phyloP scores from a whole-genome alignment of 2,113 vertebrate species.

The Lagopus muta region DNA sequence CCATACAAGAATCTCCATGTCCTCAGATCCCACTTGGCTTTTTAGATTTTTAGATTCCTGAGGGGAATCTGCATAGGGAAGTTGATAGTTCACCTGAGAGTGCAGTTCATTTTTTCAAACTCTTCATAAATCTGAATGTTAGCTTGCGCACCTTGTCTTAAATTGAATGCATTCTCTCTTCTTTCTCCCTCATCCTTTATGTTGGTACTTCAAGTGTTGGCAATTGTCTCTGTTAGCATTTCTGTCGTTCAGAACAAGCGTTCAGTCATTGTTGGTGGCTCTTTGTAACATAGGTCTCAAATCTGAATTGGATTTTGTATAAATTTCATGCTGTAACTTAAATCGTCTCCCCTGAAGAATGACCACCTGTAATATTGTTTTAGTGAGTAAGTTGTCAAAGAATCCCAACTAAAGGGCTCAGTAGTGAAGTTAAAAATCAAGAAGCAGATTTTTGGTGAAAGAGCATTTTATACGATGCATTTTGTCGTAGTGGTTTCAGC shows the following conservation, averaged over 20 bases:
- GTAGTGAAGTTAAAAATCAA: constrained; percentile 1
- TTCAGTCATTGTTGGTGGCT: constrained; percentile 23
- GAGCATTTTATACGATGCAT: neutral
- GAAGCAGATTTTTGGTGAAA: neutral
- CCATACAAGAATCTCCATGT: neutral
- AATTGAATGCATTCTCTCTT: neutral
- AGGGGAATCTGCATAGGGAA: neutral
- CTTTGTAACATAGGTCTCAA: constrained; percentile 39
- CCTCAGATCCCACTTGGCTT: neutral
- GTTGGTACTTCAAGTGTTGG: neutral
- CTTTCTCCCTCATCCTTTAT: neutral
- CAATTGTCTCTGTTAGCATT: constrained; percentile 40
- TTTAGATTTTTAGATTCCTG: too few species aligned
- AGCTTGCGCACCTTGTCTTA: neutral
- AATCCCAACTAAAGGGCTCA: neutral
- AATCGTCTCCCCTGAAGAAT: constrained; percentile 36
- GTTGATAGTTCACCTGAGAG: neutral
- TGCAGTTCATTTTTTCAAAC: neutral
- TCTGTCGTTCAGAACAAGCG: constrained; percentile 32
- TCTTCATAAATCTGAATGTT: neutral
- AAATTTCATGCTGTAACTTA: constrained; percentile 45
- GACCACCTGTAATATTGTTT: constrained; percentile 20
- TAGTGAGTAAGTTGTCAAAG: constrained; percentile 33
- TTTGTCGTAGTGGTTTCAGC: constrained; percentile 14
- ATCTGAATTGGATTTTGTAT: constrained; percentile 57